A percentile compares a stretch with the other conserved stretches of the same genome.
These are phyloP conservation scores for Machimus rusticus DNA, from an alignment of 2,888 invertebrate species.

Conservation along the genomic window DNA sequence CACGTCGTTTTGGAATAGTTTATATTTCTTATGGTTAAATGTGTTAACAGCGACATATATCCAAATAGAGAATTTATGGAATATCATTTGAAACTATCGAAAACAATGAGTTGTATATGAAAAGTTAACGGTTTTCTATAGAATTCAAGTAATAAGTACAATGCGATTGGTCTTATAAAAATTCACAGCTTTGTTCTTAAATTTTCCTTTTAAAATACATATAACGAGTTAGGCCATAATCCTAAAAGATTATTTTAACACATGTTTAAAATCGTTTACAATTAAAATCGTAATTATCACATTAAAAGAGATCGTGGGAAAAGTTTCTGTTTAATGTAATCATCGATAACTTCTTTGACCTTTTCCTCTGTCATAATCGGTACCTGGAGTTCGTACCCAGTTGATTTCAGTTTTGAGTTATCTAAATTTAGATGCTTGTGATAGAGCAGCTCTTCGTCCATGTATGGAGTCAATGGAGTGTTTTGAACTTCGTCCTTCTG, in stretches of 20 bases:
- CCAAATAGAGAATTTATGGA: not conserved
- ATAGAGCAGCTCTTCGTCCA: constrained; percentile 82
- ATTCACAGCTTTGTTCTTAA: not conserved
- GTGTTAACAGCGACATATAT: not conserved
- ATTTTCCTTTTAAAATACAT: not conserved
- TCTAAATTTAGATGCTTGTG: constrained; percentile 82
- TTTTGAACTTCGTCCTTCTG: constrained; percentile 76
- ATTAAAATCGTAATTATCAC: constrained; percentile 58
- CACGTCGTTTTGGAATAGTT: not conserved
- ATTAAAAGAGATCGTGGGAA: constrained; percentile 78
- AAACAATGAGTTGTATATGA: not conserved
- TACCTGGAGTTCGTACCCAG: constrained; percentile 69
- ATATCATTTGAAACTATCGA: not conserved
- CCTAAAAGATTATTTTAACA: not conserved
- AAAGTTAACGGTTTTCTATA: not conserved
- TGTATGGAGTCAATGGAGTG: constrained; percentile 88
- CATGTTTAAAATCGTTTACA: not conserved
- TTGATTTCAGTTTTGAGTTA: constrained; percentile 69
- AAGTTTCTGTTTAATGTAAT: constrained; percentile 81
- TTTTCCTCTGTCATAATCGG: constrained; percentile 70
- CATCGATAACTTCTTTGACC: constrained; percentile 77
- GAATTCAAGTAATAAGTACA: not conserved
- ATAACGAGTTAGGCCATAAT: not conserved
- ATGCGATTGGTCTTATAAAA: not conserved
- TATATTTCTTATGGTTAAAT: not conserved